A percentile compares a stretch with the other conserved stretches of the same genome.
Conservation (phyloP, 2,113 vertebrate species). For the Lepus timidus region DNA sequence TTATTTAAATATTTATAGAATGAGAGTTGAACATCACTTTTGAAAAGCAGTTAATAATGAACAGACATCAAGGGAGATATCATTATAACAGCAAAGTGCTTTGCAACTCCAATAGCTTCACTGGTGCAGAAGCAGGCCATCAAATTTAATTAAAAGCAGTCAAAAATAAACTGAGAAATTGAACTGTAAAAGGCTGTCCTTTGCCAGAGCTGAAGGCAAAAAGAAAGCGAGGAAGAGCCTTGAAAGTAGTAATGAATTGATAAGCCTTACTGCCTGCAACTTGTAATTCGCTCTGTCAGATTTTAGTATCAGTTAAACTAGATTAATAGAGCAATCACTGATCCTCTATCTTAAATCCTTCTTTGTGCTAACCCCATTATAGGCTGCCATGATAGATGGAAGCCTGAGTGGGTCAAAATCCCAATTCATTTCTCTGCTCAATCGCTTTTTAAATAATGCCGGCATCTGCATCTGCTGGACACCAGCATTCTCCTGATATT, state of each 20-base stretch:
- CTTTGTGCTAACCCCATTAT: constrained; percentile 55
- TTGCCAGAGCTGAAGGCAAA: constrained; percentile 87
- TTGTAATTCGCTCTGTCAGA: constrained; percentile 87
- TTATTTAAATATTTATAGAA: constrained; percentile 93
- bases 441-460: constrained; percentile 82
- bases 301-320: constrained; percentile 88
- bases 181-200: constrained; percentile 86
- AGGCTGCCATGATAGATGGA: constrained; percentile 77
- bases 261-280: constrained; percentile 84
- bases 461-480: constrained; percentile 67
- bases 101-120: constrained; percentile 87
- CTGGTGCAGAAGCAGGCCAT: constrained; percentile 87
- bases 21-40: constrained; percentile 86
- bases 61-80: constrained; percentile 89
- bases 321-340: constrained; percentile 87
- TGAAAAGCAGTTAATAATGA: constrained; percentile 91
- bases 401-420: constrained; percentile 82
- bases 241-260: constrained; percentile 88
- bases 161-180: constrained; percentile 91
- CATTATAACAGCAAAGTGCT: constrained; percentile 88
- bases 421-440: constrained; percentile 81
- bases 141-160: constrained; percentile 92
- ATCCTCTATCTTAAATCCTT: constrained; percentile 86
- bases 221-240: constrained; percentile 81
- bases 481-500: constrained; percentile 64